Evolutionary conservation across 2,113 vertebrate species (phyloP).

Genomic region (Callipepla californica): DNA sequence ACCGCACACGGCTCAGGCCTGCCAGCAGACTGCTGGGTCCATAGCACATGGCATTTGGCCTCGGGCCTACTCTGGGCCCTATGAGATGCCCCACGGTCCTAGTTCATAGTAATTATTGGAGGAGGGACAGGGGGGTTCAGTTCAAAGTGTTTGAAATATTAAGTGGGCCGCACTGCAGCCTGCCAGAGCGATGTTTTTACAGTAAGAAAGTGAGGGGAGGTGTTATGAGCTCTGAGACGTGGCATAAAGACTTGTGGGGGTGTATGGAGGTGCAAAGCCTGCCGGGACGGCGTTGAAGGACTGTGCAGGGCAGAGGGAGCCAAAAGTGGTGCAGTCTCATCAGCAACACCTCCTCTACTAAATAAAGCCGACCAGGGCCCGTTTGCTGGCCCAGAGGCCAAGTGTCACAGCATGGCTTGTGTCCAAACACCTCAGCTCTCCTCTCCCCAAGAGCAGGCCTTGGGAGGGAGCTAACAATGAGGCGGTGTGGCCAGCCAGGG

Average conservation of each 20-base stretch:
- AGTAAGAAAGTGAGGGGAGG: slow-evolving; percentile 9
- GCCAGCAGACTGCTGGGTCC: slow-evolving; percentile 3
- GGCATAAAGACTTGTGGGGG: slow-evolving; percentile 29
- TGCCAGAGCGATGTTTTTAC: slow-evolving; percentile 55
- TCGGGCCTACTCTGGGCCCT: slow-evolving; percentile 11
- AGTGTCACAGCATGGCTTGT: slow-evolving; percentile 25
- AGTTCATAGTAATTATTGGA: neutral
- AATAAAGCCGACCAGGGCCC: neutral
- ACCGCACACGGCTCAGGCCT: rapidly evolving
- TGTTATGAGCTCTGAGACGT: slow-evolving; percentile 38
- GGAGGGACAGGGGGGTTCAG: neutral
- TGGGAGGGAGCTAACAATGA: neutral
- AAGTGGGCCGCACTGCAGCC: slow-evolving; percentile 1
- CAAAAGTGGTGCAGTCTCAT: neutral
- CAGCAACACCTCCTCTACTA: slow-evolving; percentile 41
- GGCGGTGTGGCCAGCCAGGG: neutral
- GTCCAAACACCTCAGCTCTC: neutral
- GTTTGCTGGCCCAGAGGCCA: neutral
- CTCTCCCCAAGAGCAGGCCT: neutral
- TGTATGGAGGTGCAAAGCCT: slow-evolving; percentile 48
- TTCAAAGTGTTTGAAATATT: slow-evolving; percentile 50
- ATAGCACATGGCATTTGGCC: slow-evolving; percentile 4
- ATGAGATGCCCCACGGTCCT: slow-evolving; percentile 5
- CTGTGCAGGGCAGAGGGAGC: neutral
- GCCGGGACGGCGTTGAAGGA: neutral